phyloP scores from a whole-genome alignment of 2,113 vertebrate genomes.

The Lagopus leucura region DNA sequence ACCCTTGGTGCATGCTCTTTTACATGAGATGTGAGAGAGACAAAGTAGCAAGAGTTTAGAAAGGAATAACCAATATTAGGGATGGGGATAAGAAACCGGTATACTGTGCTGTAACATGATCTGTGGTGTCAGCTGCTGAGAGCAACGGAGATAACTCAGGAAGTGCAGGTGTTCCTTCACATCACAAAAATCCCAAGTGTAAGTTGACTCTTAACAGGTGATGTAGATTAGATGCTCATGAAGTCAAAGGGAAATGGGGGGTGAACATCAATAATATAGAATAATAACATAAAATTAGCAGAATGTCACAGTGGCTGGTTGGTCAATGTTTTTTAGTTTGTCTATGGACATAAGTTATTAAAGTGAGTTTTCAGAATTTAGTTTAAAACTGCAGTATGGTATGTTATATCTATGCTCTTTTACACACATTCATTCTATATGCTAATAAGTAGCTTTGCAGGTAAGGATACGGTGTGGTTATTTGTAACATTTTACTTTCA shows the following conservation, averaged over 20 bases:
- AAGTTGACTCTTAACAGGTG: not conserved
- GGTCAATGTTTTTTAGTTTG: not conserved
- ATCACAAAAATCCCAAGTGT: not conserved
- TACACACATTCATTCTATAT: not conserved
- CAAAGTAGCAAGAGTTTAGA: not conserved
- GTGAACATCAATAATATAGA: not conserved
- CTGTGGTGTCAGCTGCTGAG: conserved; percentile 18
- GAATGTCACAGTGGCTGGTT: not conserved
- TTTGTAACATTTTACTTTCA: not conserved
- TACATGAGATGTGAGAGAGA: not conserved
- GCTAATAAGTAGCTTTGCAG: not conserved
- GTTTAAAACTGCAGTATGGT: not conserved
- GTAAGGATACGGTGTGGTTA: not conserved
- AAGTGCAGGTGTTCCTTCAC: not conserved
- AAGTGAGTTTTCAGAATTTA: not conserved
- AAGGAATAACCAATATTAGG: not conserved
- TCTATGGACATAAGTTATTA: not conserved
- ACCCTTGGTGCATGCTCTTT: not conserved
- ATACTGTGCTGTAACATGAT: not conserved
- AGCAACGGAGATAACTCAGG: not conserved
- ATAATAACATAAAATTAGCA: not conserved
- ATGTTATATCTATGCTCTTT: not conserved
- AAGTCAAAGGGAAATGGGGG: not conserved
- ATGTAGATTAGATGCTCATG: not conserved
- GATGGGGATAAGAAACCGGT: not conserved